A percentile compares a stretch with the other conserved stretches of the same genome.
These are phyloP conservation scores for Maniola jurtina DNA, from an alignment of 1,140 invertebrate species.

Conservation along the genomic window DNA sequence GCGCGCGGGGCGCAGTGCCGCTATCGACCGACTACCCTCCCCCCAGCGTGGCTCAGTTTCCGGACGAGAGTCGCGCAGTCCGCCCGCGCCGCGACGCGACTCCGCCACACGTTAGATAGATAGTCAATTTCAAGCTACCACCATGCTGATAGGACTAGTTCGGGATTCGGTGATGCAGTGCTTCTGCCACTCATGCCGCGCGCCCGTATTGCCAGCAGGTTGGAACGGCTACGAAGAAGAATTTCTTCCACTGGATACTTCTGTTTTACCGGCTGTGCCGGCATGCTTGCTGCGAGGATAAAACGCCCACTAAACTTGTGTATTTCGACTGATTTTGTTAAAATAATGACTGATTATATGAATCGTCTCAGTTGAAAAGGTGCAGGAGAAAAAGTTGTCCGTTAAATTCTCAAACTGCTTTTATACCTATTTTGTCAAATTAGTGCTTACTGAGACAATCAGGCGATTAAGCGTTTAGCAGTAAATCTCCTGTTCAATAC, in stretches of 20 bases:
- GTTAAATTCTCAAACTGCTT: too few species aligned
- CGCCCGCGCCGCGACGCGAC: conserved; percentile 69
- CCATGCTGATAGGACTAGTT: conserved; percentile 91
- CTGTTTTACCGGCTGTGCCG: conserved; percentile 41
- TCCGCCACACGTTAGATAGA: conserved; percentile 71
- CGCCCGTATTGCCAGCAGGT: conserved; percentile 87
- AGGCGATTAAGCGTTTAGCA: too few species aligned
- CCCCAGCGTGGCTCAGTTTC: conserved; percentile 70
- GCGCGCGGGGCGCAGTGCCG: conserved; percentile 54
- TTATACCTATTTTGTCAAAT: too few species aligned
- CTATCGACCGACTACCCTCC: conserved; percentile 69
- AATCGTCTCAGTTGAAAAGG: not conserved
- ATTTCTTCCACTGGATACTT: conserved; percentile 1
- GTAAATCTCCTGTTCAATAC: too few species aligned
- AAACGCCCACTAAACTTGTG: conserved; percentile 39
- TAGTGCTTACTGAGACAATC: too few species aligned
- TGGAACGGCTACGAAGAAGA: conserved; percentile 36
- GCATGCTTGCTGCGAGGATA: conserved; percentile 42
- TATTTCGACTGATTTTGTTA: conserved; percentile 14
- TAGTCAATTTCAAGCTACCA: conserved; percentile 74
- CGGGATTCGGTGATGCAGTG: conserved; percentile 93
- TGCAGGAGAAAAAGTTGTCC: too few species aligned
- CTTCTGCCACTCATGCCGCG: conserved; percentile 93
- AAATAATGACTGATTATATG: not conserved
- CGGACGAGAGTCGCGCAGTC: conserved; percentile 74